These are phyloP conservation scores for Chamaea fasciata DNA, from an alignment of 2,113 vertebrate species.

Conservation along the genomic window DNA sequence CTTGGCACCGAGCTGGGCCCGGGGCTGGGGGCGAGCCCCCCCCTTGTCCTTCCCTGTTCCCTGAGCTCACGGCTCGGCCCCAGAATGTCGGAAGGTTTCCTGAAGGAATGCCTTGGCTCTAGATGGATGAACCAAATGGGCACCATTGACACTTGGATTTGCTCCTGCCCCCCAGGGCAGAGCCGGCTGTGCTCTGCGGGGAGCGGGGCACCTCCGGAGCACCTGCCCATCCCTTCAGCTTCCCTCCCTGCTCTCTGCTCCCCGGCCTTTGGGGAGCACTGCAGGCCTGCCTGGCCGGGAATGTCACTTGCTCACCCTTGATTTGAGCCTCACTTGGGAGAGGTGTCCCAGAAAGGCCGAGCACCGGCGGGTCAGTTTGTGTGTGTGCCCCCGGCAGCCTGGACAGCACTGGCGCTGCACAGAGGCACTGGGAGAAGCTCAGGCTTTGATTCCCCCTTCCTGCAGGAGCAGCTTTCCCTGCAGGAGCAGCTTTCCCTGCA, in stretches of 20 bases:
- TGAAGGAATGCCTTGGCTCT: conserved; percentile 7
- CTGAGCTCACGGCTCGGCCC: background rate
- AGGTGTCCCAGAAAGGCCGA: background rate
- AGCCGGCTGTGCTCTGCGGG: conserved; percentile 63
- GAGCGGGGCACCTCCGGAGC: conserved; percentile 44
- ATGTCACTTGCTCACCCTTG: background rate
- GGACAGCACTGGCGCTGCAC: no score
- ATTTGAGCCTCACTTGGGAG: background rate
- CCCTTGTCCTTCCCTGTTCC: background rate
- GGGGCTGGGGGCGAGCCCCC: conserved; percentile 13
- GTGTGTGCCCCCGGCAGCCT: background rate
- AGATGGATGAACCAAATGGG: conserved; percentile 65
- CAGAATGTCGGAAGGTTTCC: background rate
- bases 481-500: background rate
- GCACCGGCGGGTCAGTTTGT: background rate
- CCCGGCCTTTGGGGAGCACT: background rate
- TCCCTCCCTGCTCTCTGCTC: background rate
- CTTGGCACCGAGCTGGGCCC: conserved; percentile 47
- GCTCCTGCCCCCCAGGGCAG: conserved; percentile 51
- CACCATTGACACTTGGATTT: conserved; percentile 43
- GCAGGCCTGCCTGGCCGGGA: background rate
- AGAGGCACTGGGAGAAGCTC: background rate
- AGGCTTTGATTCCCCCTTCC: background rate
- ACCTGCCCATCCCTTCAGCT: background rate
- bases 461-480: background rate